These are phyloP conservation scores for Brachionus calyciflorus DNA, from an alignment of 1,140 invertebrate genomes.

Conservation along the genomic window DNA sequence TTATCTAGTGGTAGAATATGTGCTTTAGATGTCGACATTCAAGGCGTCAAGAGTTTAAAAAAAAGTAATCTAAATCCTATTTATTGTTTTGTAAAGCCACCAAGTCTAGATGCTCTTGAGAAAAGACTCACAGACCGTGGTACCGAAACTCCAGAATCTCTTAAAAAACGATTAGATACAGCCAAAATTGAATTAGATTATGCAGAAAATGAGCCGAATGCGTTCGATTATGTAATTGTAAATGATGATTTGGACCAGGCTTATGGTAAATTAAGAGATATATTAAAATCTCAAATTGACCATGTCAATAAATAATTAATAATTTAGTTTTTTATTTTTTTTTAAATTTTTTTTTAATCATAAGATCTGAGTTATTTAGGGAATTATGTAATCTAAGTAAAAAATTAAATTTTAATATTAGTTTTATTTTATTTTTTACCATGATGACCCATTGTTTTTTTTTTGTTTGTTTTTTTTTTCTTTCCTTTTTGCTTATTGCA, in stretches of 20 bases:
- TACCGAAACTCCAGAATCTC: constrained; percentile 83
- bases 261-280: constrained; percentile 71
- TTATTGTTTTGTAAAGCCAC: constrained; percentile 89
- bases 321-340: neutral
- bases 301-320: neutral
- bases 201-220: constrained; percentile 70
- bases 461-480: too few relatives aligned
- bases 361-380: too few relatives aligned
- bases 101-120: constrained; percentile 63
- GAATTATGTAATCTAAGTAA: too few relatives aligned
- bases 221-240: constrained; percentile 85
- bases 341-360: too few relatives aligned
- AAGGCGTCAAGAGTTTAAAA: constrained; percentile 90
- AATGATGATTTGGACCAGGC: constrained; percentile 87
- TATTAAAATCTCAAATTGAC: constrained; percentile 48
- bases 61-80: constrained; percentile 75
- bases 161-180: constrained; percentile 71
- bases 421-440: too few relatives aligned
- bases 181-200: constrained; percentile 78
- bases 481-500: too few relatives aligned
- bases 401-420: too few relatives aligned
- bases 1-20: constrained; percentile 77
- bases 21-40: constrained; percentile 90
- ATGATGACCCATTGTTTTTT: too few relatives aligned
- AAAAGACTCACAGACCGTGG: constrained; percentile 72